Percentiles rank a stretch among this genome's conserved stretches.
Evolutionary conservation across 2,113 vertebrate genomes (phyloP).

Genomic region (Crocuta crocuta): DNA sequence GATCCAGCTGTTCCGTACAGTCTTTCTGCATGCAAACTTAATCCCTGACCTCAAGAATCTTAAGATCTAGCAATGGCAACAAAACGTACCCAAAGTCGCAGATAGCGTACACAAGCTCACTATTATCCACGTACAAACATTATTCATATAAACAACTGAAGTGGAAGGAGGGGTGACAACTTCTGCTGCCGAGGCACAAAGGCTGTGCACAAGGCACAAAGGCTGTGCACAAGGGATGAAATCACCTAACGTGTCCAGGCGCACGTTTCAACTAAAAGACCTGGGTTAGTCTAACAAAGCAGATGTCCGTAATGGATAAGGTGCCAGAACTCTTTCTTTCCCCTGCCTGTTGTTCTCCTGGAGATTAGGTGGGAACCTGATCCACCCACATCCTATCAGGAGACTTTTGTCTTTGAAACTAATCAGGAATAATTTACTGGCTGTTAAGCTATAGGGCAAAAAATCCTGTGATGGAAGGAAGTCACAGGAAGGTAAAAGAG

Average conservation of each 20-base stretch:
- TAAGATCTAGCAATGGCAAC: background rate
- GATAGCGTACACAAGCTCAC: background rate
- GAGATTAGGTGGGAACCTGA: background rate
- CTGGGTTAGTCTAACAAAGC: background rate
- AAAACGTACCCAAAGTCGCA: background rate
- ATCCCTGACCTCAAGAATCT: background rate
- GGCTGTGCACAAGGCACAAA: background rate
- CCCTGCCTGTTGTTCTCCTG: background rate
- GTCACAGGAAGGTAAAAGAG: background rate
- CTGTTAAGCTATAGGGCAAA: background rate
- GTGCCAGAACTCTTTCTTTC: slow-evolving; percentile 9
- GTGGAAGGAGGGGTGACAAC: background rate
- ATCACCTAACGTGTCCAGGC: background rate
- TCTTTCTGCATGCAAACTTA: background rate
- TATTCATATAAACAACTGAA: background rate
- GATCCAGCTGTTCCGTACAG: background rate
- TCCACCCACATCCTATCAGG: slow-evolving; percentile 5
- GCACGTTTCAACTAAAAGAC: background rate
- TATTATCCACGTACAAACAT: background rate
- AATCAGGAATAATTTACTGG: slow-evolving; percentile 56
- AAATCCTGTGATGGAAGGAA: slow-evolving; percentile 17
- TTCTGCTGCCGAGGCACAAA: background rate
- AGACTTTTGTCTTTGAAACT: slow-evolving; percentile 45
- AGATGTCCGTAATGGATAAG: background rate
- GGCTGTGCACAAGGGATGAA: background rate